A percentile compares a stretch with the other conserved stretches of the same genome.
phyloP scores from a whole-genome alignment of 2,888 invertebrate species.

The Acleris laterana region DNA sequence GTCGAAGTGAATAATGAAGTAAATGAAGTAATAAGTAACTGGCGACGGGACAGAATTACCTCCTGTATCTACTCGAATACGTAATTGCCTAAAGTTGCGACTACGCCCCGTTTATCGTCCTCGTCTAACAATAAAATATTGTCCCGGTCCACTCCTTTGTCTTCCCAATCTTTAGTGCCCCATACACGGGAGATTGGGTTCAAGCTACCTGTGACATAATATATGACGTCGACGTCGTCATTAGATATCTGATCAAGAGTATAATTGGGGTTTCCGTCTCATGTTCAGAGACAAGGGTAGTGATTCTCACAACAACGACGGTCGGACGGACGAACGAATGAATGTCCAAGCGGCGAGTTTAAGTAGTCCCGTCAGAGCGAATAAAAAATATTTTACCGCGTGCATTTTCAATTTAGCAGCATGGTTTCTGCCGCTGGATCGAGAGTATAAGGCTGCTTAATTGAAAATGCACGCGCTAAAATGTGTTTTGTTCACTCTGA shows the following conservation, averaged over 20 bases:
- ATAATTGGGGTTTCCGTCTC: constrained; percentile 15
- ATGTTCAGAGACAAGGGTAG: background rate
- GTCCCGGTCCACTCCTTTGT: constrained; percentile 16
- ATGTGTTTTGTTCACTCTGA: too few species aligned
- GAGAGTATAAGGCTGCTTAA: too few species aligned
- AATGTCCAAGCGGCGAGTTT: too few species aligned
- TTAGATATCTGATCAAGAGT: constrained; percentile 8
- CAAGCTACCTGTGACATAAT: constrained; percentile 21
- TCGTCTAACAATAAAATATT: constrained; percentile 18
- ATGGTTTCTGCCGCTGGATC: too few species aligned
- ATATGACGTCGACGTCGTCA: constrained; percentile 10
- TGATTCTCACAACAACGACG: too few species aligned
- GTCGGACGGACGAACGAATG: too few species aligned
- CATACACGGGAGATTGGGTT: constrained; percentile 24
- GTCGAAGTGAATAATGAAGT: constrained; percentile 2
- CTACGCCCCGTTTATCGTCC: constrained; percentile 11
- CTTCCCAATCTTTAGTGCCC: constrained; percentile 13
- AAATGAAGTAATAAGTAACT: too few species aligned
- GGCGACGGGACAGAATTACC: constrained; percentile 15
- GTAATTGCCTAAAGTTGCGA: constrained; percentile 31
- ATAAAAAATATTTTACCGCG: too few species aligned
- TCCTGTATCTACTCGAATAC: constrained; percentile 2
- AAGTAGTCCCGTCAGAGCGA: too few species aligned
- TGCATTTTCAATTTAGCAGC: too few species aligned
- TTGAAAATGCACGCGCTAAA: too few species aligned